phyloP scores from a whole-genome alignment of 2,113 vertebrate species.

The Sinocyclocheilus anophthalmus region DNA sequence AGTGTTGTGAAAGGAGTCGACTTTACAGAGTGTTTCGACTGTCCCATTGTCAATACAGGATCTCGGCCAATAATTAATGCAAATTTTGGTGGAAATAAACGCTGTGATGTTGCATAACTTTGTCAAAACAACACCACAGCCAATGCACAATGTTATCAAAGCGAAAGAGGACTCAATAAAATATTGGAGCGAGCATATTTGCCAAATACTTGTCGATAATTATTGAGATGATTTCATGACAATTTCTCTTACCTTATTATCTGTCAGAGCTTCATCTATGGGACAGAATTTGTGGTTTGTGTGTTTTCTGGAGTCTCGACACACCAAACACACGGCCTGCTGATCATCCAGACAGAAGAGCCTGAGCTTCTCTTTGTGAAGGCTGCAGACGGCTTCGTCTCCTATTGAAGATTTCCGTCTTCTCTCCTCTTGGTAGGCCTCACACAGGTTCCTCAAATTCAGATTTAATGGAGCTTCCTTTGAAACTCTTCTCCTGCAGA shows the following conservation, averaged over 20 bases:
- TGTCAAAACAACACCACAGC: too few species aligned
- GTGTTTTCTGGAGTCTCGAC: background rate
- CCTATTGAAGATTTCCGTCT: background rate
- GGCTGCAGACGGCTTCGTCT: background rate
- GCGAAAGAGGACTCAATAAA: too few species aligned
- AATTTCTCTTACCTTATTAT: background rate
- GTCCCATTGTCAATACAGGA: too few species aligned
- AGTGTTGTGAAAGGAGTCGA: too few species aligned
- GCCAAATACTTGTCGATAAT: background rate
- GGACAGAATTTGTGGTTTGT: background rate
- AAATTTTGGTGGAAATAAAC: too few species aligned
- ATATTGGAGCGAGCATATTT: too few species aligned
- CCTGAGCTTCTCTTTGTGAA: background rate
- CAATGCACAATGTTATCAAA: too few species aligned
- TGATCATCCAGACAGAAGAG: constrained; percentile 2
- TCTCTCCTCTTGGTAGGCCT: background rate
- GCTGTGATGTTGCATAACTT: too few species aligned
- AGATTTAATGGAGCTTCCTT: background rate
- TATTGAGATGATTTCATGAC: background rate
- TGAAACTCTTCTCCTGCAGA: background rate
- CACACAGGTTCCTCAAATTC: background rate
- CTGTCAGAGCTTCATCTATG: background rate
- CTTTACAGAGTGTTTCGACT: too few species aligned
- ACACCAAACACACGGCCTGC: background rate
- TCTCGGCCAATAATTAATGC: too few species aligned